Percentiles rank a stretch among this genome's conserved stretches.
Conservation (phyloP, 1,140 invertebrate genomes). For the Glossosoma conforme region DNA sequence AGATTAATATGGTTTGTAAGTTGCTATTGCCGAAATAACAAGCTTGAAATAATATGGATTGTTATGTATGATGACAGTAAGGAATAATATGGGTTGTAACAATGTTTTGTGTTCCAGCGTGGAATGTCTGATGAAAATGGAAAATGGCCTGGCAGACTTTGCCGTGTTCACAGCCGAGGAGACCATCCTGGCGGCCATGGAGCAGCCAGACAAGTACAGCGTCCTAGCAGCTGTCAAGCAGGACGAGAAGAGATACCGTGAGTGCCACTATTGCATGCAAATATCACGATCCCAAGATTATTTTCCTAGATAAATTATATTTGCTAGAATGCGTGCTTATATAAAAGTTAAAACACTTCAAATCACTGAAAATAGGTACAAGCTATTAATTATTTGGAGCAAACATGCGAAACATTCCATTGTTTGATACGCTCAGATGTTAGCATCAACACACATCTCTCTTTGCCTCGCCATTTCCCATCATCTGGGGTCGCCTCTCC, state of each 20-base stretch:
- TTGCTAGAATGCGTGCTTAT: too few relatives aligned
- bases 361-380: too few relatives aligned
- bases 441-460: too few relatives aligned
- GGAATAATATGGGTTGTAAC: background rate
- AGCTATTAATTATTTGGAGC: too few relatives aligned
- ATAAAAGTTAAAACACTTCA: too few relatives aligned
- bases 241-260: conserved; percentile 35
- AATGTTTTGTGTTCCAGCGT: conserved; percentile 36
- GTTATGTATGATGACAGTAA: background rate
- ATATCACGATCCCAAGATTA: too few relatives aligned
- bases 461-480: too few relatives aligned
- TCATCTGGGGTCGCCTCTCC: too few relatives aligned
- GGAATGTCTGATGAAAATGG: conserved; percentile 51
- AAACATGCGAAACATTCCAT: conserved; percentile 6
- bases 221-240: conserved; percentile 49
- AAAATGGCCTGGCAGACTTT: conserved; percentile 46
- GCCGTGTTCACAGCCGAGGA: conserved; percentile 55
- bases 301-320: too few relatives aligned
- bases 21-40: background rate
- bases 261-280: conserved; percentile 10
- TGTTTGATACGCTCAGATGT: background rate
- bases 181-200: conserved; percentile 45
- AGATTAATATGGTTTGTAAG: too few relatives aligned
- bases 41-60: background rate
- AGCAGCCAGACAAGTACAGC: conserved; percentile 40